Evolutionary conservation across 2,113 vertebrate genomes (phyloP).

Genomic region (Zosterops pallidus): DNA sequence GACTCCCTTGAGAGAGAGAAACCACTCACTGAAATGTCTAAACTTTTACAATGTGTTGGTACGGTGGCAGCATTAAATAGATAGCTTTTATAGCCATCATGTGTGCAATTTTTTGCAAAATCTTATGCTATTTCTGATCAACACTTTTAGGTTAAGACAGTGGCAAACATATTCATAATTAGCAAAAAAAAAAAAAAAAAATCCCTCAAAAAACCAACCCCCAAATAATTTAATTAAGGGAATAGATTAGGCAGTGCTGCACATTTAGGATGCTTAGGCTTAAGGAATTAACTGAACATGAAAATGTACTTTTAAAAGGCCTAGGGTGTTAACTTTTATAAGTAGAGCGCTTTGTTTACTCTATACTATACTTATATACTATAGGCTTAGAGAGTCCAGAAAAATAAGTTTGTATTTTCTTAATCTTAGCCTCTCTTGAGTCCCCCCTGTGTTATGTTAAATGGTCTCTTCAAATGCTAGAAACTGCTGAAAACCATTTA

Average conservation of each 20-base stretch:
- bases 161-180: conserved; percentile 41
- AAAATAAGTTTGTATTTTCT: fast-evolving
- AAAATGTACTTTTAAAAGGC: conserved; percentile 4
- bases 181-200: not conserved
- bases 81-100: not conserved
- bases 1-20: conserved; percentile 38
- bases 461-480: not conserved
- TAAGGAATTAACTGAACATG: conserved; percentile 12
- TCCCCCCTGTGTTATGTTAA: not conserved
- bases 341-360: not conserved
- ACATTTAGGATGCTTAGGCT: conserved; percentile 6
- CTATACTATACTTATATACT: not conserved
- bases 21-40: not conserved
- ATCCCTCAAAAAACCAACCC: not conserved
- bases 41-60: not conserved
- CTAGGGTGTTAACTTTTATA: not conserved
- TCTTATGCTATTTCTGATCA: conserved; percentile 25
- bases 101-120: not conserved
- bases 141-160: conserved; percentile 27
- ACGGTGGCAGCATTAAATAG: not conserved
- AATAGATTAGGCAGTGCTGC: conserved; percentile 15
- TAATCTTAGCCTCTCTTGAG: not conserved
- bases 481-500: not conserved
- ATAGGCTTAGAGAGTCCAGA: not conserved
- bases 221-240: not conserved